phyloP scores from a whole-genome alignment of 2,797 vertebrate genomes.

The Leptatherina wallacei region DNA sequence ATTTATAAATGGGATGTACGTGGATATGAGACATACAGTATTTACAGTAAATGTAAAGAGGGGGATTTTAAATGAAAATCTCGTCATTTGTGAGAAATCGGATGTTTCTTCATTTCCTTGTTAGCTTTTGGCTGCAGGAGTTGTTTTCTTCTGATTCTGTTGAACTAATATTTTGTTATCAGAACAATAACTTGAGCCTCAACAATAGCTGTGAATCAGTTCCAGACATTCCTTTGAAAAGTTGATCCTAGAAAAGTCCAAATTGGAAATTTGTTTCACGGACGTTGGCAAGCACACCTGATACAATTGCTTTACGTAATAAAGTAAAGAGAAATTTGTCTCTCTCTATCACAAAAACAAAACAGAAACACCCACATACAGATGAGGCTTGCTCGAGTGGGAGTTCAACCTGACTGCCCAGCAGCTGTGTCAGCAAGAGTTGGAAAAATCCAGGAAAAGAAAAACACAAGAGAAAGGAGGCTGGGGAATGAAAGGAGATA shows the following conservation, averaged over 20 bases:
- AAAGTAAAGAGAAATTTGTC: not conserved
- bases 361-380: slow-evolving; percentile 51
- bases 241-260: slow-evolving; percentile 20
- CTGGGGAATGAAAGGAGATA: slow-evolving; percentile 57
- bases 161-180: slow-evolving; percentile 5
- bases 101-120: slow-evolving; percentile 59
- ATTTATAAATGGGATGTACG: slow-evolving; percentile 1
- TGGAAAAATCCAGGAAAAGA: slow-evolving; percentile 39
- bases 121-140: slow-evolving; percentile 27
- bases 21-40: slow-evolving; percentile 12
- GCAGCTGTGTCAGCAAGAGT: slow-evolving; percentile 73
- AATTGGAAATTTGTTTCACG: slow-evolving; percentile 5
- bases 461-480: slow-evolving; percentile 24
- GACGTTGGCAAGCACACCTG: not conserved
- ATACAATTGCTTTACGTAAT: not conserved
- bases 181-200: slow-evolving; percentile 31
- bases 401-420: slow-evolving; percentile 50
- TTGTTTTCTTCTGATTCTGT: slow-evolving; percentile 39
- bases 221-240: slow-evolving; percentile 13
- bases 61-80: not conserved
- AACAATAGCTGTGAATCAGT: slow-evolving; percentile 51
- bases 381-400: slow-evolving; percentile 48
- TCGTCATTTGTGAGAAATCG: slow-evolving; percentile 25
- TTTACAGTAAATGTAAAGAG: slow-evolving; percentile 2
- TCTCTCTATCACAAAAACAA: slow-evolving; percentile 29